Conservation (phyloP, 1,140 invertebrate species). For the Drosophila pallidifrons region DNA sequence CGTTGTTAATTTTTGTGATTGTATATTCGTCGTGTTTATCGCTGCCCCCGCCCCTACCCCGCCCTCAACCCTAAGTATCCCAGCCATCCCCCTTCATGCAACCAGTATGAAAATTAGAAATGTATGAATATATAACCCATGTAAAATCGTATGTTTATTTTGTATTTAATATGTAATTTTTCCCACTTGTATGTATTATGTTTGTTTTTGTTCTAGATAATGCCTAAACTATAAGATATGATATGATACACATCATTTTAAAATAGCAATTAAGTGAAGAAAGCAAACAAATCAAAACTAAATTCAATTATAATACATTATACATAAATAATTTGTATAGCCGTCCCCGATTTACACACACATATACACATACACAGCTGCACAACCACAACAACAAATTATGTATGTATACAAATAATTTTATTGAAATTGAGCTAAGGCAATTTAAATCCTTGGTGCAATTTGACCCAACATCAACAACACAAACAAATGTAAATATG, state of each 20-base stretch:
- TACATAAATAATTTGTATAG: conserved; percentile 37
- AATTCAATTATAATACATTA: conserved; percentile 21
- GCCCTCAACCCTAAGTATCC: background rate
- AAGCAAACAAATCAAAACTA: conserved; percentile 58
- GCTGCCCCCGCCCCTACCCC: conserved; percentile 14
- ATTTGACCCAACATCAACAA: conserved; percentile 41
- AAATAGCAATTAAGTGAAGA: conserved; percentile 51
- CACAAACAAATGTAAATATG: conserved; percentile 61
- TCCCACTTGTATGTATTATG: conserved; percentile 61
- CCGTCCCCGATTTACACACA: conserved; percentile 51
- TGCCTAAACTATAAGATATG: conserved; percentile 46
- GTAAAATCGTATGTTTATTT: conserved; percentile 41
- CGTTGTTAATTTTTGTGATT: conserved; percentile 85
- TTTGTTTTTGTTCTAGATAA: conserved; percentile 76
- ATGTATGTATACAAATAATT: conserved; percentile 39
- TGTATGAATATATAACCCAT: background rate
- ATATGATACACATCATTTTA: background rate
- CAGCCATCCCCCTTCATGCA: background rate
- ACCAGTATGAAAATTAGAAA: conserved; percentile 24
- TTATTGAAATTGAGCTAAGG: conserved; percentile 42
- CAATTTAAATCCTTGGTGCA: conserved; percentile 31
- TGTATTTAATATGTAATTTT: conserved; percentile 37
- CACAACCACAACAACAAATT: conserved; percentile 27
- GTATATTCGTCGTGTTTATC: conserved; percentile 71
- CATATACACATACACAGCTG: background rate